Evolutionary conservation across 2,888 invertebrate genomes (phyloP).

Genomic region (Gnatocerus cornutus): DNA sequence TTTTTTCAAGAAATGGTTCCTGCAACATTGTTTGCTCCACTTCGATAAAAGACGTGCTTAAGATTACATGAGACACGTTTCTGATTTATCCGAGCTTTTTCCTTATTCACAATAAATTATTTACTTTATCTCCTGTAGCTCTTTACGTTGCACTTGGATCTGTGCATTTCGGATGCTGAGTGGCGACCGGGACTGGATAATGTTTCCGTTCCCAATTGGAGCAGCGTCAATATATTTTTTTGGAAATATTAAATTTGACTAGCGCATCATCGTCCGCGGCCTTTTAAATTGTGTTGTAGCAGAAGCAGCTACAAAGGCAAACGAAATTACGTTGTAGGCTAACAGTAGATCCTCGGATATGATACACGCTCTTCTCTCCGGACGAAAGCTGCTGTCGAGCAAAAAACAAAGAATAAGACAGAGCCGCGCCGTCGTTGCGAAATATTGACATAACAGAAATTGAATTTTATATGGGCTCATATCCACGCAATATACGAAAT

Average conservation of each 20-base stretch:
- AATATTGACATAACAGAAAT: conserved; percentile 59
- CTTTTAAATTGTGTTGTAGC: conserved; percentile 33
- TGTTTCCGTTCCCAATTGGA: too few species aligned
- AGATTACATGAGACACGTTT: too few species aligned
- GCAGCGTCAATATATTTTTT: not conserved
- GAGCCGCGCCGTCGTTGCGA: conserved; percentile 46
- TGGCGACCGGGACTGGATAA: too few species aligned
- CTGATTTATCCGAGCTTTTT: too few species aligned
- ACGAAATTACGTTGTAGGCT: conserved; percentile 44
- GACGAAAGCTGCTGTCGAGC: conserved; percentile 46
- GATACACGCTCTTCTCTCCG: conserved; percentile 34
- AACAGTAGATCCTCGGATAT: conserved; percentile 45
- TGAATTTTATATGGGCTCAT: conserved; percentile 63
- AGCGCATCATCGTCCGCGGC: conserved; percentile 17
- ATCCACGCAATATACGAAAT: conserved; percentile 61
- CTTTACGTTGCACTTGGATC: too few species aligned
- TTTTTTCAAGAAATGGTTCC: too few species aligned
- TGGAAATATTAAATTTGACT: conserved; percentile 29
- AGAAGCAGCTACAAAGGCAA: conserved; percentile 42
- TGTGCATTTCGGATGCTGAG: too few species aligned
- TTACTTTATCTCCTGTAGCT: too few species aligned
- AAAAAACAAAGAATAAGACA: conserved; percentile 48
- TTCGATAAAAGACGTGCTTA: too few species aligned
- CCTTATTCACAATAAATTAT: too few species aligned
- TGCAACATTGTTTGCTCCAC: too few species aligned